Evolutionary conservation across 2,797 vertebrate genomes (phyloP).

Genomic region (Chromis chromis): DNA sequence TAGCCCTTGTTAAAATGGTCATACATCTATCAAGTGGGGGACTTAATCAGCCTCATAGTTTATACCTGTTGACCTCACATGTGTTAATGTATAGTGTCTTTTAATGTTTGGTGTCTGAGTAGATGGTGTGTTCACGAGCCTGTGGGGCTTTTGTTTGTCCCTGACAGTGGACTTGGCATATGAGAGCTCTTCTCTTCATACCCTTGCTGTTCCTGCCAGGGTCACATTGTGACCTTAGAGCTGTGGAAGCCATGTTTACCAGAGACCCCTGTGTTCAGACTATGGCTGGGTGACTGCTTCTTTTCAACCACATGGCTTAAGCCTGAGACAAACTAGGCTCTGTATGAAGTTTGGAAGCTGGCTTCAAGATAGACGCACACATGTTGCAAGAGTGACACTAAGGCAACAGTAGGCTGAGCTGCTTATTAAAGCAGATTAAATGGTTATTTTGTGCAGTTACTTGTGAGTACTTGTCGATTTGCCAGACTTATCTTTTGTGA

Average conservation of each 20-base stretch:
- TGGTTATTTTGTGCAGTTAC: neutral
- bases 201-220: conserved; percentile 55
- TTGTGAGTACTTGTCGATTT: neutral
- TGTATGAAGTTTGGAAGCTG: conserved; percentile 1
- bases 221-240: conserved; percentile 70
- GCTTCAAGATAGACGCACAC: neutral
- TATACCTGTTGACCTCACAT: neutral
- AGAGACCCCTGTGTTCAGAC: conserved; percentile 71
- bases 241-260: conserved; percentile 75
- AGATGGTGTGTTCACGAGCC: conserved; percentile 17
- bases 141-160: conserved; percentile 30
- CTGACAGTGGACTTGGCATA: conserved; percentile 59
- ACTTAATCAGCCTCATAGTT: neutral
- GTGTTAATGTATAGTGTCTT: neutral
- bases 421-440: neutral
- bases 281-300: conserved; percentile 41
- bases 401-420: neutral
- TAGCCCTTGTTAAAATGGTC: neutral
- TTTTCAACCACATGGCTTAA: conserved; percentile 39
- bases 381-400: neutral
- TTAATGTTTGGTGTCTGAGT: neutral
- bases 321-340: conserved; percentile 1
- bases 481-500: neutral
- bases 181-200: conserved; percentile 48
- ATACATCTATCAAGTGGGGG: neutral